Conservation (phyloP, 2,113 vertebrate species). For the Aythya baeri region DNA sequence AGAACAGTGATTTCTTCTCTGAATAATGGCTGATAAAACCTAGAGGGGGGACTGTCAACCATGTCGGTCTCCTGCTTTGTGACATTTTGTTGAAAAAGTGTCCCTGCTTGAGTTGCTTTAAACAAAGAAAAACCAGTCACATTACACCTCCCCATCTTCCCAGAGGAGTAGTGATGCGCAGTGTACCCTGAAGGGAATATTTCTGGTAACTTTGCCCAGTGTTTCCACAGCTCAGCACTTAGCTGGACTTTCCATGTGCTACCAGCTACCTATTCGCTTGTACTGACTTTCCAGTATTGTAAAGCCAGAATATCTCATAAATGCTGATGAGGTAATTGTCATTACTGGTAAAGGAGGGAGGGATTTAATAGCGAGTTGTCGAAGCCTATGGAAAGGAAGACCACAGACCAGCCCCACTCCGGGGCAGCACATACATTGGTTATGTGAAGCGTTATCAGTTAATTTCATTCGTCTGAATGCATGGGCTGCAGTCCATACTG, state of each 20-base stretch:
- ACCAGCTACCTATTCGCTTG: background rate
- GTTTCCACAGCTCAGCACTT: background rate
- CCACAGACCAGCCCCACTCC: background rate
- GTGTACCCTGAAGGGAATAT: background rate
- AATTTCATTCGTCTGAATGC: background rate
- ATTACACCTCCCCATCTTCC: background rate
- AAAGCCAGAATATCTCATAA: background rate
- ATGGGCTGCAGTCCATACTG: background rate
- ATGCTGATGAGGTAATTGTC: background rate
- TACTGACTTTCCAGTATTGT: background rate
- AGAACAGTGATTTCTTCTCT: background rate
- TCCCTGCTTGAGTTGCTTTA: background rate
- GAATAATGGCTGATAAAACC: background rate
- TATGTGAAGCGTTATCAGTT: background rate
- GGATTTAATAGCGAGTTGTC: background rate
- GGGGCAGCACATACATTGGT: background rate
- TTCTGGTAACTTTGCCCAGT: background rate
- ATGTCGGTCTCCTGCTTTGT: background rate
- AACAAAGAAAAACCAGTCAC: background rate
- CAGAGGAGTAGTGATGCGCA: background rate
- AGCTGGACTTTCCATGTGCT: accelerated
- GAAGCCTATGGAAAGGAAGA: background rate
- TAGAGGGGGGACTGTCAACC: background rate
- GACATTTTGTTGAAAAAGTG: background rate
- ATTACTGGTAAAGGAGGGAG: background rate